Evolutionary conservation across 92 coral and sea anemone species (phyloP), one percentile per base, ranked within the genome.

Genomic region (Micromussa lordhowensis): DNA sequence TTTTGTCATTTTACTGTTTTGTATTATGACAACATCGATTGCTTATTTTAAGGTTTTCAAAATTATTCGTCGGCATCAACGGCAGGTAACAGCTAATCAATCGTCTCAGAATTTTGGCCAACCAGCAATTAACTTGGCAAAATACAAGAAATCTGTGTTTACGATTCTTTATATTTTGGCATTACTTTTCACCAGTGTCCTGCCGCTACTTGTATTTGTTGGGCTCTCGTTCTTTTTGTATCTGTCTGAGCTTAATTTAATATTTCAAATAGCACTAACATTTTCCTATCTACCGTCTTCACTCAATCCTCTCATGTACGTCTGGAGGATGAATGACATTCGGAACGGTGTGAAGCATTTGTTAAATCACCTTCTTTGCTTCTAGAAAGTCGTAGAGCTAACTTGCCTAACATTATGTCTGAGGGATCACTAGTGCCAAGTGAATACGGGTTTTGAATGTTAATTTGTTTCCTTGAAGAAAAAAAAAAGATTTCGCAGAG

Each of bases 291-390:
- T 61, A 1, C 59, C 83, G 0, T 80, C 83, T 10, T 58, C 72
- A 5, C 71, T 80, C 2, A 80, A 80, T 21, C 83, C 83, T 34
- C 61, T 80, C 11, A 64, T 80, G 2, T 80, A 59, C 54, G 35
- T 57, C 17, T 80, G 83, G 83, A 58, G 83, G 36, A 80, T 80
- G 31, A 32, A 28, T 4, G 83, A 80, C 32, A 53, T 80, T 80
- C 69, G 83, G 1, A 59, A 31, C 57, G 71, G 5, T 3, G 83
- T 35, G 48, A 58, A 19, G 30, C 49, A 58, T 1, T 32, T 61
- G 7, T n/a, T 80, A 53, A 80, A 53, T 1, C 22, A 24, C 24
- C 24, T 61, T 1, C 10, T 58, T 11, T 80, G 83, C 51, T 58
- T 8, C 49, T 55, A 54, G 58, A 17, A 57, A 61, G 28, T 7